Evolutionary conservation across 2,113 vertebrate genomes (phyloP).

Genomic region (Rhynchomys soricoides): DNA sequence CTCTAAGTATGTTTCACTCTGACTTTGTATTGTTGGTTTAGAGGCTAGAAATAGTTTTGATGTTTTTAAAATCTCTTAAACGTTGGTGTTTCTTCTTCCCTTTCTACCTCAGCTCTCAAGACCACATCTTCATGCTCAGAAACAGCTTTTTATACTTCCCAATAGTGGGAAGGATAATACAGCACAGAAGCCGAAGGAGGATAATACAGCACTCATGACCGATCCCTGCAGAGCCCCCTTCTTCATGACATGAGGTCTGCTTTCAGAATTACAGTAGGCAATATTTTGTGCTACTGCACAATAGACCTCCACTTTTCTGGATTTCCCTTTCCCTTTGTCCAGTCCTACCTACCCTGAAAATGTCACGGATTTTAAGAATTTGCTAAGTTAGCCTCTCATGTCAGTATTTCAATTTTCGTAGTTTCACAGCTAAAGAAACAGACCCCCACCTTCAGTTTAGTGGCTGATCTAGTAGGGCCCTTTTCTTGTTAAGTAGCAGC

Average conservation of each 20-base stretch:
- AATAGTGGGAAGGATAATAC: neutral
- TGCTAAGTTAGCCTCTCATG: neutral
- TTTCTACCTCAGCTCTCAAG: neutral
- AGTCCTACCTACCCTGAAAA: neutral
- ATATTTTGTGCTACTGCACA: neutral
- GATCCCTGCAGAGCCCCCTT: neutral
- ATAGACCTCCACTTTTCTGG: neutral
- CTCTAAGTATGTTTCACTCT: neutral
- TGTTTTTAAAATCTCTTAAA: neutral
- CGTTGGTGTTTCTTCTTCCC: neutral
- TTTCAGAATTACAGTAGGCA: neutral
- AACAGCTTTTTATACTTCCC: neutral
- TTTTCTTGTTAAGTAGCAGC: neutral
- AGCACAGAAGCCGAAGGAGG: neutral
- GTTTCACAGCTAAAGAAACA: neutral
- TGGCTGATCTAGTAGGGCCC: neutral
- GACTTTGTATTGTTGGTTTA: conserved; percentile 31
- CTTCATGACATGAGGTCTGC: neutral
- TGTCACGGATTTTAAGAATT: neutral
- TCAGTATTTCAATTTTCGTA: neutral
- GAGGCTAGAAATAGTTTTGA: neutral
- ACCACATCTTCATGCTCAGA: neutral
- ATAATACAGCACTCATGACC: neutral
- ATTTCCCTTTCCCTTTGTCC: neutral
- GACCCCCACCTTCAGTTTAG: neutral